Conservation (phyloP, 2,888 invertebrate species). For the Caenorhabditis sp. region DNA sequence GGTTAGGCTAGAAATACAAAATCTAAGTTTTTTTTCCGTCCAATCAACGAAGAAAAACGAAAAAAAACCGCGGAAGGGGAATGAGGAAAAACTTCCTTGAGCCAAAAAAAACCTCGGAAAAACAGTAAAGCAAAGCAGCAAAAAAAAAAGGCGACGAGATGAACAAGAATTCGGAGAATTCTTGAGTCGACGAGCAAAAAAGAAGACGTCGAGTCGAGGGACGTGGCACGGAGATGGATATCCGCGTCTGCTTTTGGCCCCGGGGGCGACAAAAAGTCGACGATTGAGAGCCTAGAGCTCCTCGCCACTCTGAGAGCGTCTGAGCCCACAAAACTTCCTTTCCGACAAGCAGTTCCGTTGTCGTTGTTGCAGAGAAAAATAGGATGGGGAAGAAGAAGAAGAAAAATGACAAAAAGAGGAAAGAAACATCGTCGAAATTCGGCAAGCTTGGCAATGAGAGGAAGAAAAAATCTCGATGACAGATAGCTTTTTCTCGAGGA, state of each 20-base stretch:
- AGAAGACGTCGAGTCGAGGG: not conserved
- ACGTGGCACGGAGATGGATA: constrained; percentile 28
- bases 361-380: too few species aligned
- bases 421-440: not conserved
- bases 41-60: not conserved
- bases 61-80: constrained; percentile 3
- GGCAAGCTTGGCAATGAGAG: too few species aligned
- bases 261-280: constrained; percentile 17
- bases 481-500: not conserved
- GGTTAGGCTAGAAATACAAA: too few species aligned
- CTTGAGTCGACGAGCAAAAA: not conserved
- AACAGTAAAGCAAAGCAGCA: not conserved
- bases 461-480: constrained; percentile 8
- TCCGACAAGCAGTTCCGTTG: too few species aligned
- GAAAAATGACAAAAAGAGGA: constrained; percentile 2
- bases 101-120: not conserved
- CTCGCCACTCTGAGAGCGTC: too few species aligned
- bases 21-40: too few species aligned
- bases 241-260: constrained; percentile 13
- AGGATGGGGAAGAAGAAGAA: constrained; percentile 7
- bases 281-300: constrained; percentile 3
- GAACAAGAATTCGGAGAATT: not conserved
- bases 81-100: not conserved
- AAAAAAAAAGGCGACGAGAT: not conserved
- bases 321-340: not conserved